Evolutionary conservation across 2,888 invertebrate genomes (phyloP).

Genomic region (Dolichomitus sp.): DNA sequence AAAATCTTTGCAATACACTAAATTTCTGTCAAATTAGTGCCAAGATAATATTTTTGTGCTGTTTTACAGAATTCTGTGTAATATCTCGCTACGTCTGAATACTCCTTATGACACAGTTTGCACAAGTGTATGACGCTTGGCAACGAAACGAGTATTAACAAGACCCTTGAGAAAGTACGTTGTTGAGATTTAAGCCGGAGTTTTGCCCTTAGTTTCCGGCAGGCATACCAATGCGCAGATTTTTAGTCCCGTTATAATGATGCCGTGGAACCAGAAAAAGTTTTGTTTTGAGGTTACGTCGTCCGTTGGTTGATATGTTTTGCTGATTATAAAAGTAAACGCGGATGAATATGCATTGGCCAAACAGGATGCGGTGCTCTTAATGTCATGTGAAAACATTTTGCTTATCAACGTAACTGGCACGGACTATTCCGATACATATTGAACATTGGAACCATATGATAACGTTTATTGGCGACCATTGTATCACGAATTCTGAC

Average conservation of each 20-base stretch:
- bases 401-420: constrained; percentile 78
- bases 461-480: constrained; percentile 73
- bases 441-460: constrained; percentile 71
- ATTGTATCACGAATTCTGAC: constrained; percentile 69
- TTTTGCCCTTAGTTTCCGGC: constrained; percentile 80
- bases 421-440: constrained; percentile 73
- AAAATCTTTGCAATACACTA: no score
- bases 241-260: constrained; percentile 63
- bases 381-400: constrained; percentile 77
- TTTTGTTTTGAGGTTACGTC: constrained; percentile 71
- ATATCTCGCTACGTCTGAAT: neutral
- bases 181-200: constrained; percentile 14
- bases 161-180: neutral
- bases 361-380: constrained; percentile 76
- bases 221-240: constrained; percentile 64
- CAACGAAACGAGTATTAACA: neutral
- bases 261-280: constrained; percentile 75
- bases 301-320: constrained; percentile 77
- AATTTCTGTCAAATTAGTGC: no score
- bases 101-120: neutral
- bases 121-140: neutral
- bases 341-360: constrained; percentile 73
- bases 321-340: constrained; percentile 76
- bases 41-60: no score
- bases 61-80: no score